Conservation (phyloP, 2,113 vertebrate species). For the Erythrocercus mccallii region DNA sequence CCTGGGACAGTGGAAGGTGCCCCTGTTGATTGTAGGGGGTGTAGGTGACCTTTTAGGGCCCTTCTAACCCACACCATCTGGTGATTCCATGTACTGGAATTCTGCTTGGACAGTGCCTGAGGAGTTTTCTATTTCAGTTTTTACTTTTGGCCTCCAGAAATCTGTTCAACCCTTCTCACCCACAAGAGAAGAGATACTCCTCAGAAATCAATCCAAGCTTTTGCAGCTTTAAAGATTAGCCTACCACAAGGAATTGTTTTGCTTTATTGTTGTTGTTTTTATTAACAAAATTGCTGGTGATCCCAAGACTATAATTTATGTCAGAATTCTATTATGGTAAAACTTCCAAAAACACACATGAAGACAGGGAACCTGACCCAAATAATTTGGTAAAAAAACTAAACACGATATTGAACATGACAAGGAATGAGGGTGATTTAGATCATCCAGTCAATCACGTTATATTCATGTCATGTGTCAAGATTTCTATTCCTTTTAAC, state of each 20-base stretch:
- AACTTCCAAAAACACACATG: not conserved
- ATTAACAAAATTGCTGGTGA: not conserved
- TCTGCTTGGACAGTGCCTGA: not conserved
- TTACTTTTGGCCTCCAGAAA: not conserved
- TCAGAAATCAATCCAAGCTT: not conserved
- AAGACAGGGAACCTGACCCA: not conserved
- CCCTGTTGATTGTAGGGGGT: not conserved
- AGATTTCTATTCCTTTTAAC: not conserved
- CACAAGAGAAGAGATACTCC: not conserved
- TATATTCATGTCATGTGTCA: not conserved
- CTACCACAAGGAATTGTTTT: not conserved
- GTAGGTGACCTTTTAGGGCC: not conserved
- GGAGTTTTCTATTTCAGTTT: not conserved
- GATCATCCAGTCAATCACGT: not conserved
- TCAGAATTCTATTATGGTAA: not conserved
- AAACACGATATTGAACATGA: not conserved
- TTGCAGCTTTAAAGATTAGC: not conserved
- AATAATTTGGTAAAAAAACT: not conserved
- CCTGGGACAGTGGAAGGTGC: not conserved
- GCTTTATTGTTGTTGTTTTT: not conserved
- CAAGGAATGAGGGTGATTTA: not conserved
- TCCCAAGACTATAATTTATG: not conserved
- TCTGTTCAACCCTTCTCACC: not conserved
- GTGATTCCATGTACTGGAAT: not conserved
- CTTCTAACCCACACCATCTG: not conserved